Conservation (phyloP, 2,797 vertebrate genomes). For the Esox lucius region DNA sequence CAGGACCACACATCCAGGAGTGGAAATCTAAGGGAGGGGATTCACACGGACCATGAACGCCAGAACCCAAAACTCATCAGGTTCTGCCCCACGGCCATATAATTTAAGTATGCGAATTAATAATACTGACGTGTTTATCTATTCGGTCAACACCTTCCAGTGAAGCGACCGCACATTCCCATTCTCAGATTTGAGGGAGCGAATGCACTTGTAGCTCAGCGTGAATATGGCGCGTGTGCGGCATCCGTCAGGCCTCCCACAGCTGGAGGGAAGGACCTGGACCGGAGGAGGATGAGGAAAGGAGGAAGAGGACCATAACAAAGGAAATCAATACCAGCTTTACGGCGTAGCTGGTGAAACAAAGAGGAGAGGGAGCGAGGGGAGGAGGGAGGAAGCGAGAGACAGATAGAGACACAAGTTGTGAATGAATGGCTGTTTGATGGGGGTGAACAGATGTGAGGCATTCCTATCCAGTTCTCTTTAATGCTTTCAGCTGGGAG, state of each 20-base stretch:
- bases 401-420: constrained; percentile 25
- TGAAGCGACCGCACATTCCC: background rate
- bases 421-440: constrained; percentile 25
- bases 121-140: background rate
- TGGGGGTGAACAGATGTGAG: constrained; percentile 54
- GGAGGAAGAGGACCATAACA: constrained; percentile 52
- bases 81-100: background rate
- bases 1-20: background rate
- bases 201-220: background rate
- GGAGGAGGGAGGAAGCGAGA: background rate
- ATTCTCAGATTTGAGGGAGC: background rate
- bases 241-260: constrained; percentile 21
- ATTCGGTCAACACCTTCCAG: background rate
- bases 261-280: constrained; percentile 51
- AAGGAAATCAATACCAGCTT: constrained; percentile 53
- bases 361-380: constrained; percentile 39
- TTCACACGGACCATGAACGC: background rate
- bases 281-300: constrained; percentile 48
- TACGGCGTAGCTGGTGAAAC: constrained; percentile 23
- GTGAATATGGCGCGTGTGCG: background rate
- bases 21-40: background rate
- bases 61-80: background rate
- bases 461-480: constrained; percentile 18
- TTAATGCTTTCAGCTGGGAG: constrained; percentile 30
- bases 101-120: background rate